Evolutionary conservation across 1,140 invertebrate genomes (phyloP), one percentile per base, ranked within the genome.

Genomic region (Ceratitis capitata): DNA sequence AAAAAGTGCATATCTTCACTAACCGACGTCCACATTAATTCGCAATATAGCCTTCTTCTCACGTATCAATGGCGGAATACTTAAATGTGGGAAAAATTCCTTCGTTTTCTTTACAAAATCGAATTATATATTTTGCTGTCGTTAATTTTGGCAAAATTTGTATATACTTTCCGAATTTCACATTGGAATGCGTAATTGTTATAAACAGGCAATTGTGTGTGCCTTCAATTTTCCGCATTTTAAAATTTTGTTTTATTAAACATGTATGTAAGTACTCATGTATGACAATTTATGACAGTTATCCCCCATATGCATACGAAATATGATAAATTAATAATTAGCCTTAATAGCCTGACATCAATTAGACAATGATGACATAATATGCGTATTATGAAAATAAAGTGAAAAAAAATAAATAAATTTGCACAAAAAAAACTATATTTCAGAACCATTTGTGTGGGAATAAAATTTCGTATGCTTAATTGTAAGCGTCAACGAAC

Each of bases 251-350:
- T 56, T 56, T 56, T 19, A 56, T 56, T 19, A 56, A 56, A 56
- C 19, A n/a, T n/a, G n/a, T n/a, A n/a, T n/a, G n/a, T n/a, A n/a
- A n/a, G n/a, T n/a, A n/a, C n/a, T n/a, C n/a, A 61, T 56, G n/a
- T 26, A 26, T 26, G 5, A 61, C 23, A 61, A 23, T 26, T 42
- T 45, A 45, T 9, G 69, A 69, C 61, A n/a, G 14, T n/a, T 26
- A 45, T 42, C 3, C 39, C 69, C 19, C 39, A 9, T 10, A 78
- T 45, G 39, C 39, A 45, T 45, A 78, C 35, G 23, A 78, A 42
- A 78, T 78, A 45, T 78, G 69, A 45, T 78, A 47, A 78, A 78
- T 78, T 78, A 78, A 78, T 78, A 78, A 78, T 78, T 78, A 78
- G 42, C 69, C 69, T 78, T 78, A 78, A 78, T 78, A 78, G 69